Base-by-base conservation (phyloP, 2,113 vertebrate species). In the Notarius quadriscutis region DNA sequence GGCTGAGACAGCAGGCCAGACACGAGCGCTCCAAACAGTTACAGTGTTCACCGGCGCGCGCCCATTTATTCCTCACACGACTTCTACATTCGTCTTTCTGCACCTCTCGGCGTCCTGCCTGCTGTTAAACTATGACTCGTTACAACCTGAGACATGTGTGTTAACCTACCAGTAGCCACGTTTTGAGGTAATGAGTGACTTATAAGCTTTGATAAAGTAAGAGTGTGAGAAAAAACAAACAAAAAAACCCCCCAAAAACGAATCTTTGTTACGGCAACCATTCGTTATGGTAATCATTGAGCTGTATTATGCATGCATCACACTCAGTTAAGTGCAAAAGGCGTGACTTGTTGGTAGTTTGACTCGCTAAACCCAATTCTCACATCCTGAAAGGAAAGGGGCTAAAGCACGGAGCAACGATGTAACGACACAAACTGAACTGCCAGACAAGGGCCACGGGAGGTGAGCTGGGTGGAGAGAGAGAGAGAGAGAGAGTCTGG, bases 1-100 rank as follows among this genome's bases (percentile, higher is more conserved):
- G 94, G 95, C 93, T 89, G 93, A 93, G 91, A 93, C 92, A 88
- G 92, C 92, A 87, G 92, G 89, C 92, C 89, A 92, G 91, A 92
- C 89, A 84, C 75, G 77, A 87, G 80, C 84, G 91, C 91, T 92
- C 94, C 91, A 93, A 92, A 87, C 88, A 88, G 65, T 79, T 60
- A 72, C 11, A 58, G 58, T 71, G 60, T 85, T 91, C 88, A 77
- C 17, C 27, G 34, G 34, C 41, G 48, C 75, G 65, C 9, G 72
- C 60, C 87, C 34, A 60, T 81, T 86, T 67, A 87, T 83, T 81
- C 55, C 89, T 84, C 60, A 51, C 71, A 89, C 72, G 18, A 88
- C 87, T 87, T 90, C 41, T 75, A 77, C 77, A 69, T 25, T 83
- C 8, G 74, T 57, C 69, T 87, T 79, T 83, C 25, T 74, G 20